phyloP scores from a whole-genome alignment of 2,113 vertebrate genomes.

The Leptobrachium leishanense region DNA sequence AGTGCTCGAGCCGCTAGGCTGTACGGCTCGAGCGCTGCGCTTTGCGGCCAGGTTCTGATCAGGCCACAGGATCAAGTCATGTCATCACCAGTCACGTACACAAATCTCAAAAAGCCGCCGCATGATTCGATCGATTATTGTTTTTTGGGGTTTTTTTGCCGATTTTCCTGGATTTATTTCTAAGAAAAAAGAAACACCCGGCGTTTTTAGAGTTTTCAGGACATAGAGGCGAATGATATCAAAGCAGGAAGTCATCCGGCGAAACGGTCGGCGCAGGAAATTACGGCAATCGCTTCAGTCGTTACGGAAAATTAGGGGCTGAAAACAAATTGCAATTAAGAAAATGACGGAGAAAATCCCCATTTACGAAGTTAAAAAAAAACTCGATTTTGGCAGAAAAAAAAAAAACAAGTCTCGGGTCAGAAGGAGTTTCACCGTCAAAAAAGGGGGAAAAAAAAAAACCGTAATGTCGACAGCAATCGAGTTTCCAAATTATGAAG shows the following conservation, averaged over 20 bases:
- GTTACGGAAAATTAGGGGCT: slow-evolving; percentile 20
- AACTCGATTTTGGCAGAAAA: not conserved
- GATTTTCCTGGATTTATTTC: not conserved
- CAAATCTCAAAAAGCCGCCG: too few relatives aligned
- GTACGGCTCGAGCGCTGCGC: too few relatives aligned
- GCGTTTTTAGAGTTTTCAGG: not conserved
- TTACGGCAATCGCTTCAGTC: slow-evolving; percentile 17
- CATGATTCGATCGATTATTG: too few relatives aligned
- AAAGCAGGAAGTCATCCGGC: slow-evolving; percentile 21
- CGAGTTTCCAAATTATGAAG: not conserved
- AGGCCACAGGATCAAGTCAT: too few relatives aligned
- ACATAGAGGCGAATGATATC: slow-evolving; percentile 7
- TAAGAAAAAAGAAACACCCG: not conserved
- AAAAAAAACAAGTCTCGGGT: not conserved
- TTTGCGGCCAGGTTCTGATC: too few relatives aligned
- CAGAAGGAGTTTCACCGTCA: not conserved
- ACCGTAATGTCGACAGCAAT: not conserved
- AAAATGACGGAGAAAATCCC: slow-evolving; percentile 36
- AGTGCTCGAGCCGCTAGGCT: too few relatives aligned
- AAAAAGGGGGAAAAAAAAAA: not conserved
- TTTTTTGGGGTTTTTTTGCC: too few relatives aligned
- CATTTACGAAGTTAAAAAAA: slow-evolving; percentile 32
- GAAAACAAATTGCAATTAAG: slow-evolving; percentile 37
- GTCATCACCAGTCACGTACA: too few relatives aligned
- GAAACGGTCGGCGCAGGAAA: slow-evolving; percentile 29